These are phyloP conservation scores for Ptychoptera contaminata DNA, from an alignment of 2,888 invertebrate species.

Conservation along the genomic window DNA sequence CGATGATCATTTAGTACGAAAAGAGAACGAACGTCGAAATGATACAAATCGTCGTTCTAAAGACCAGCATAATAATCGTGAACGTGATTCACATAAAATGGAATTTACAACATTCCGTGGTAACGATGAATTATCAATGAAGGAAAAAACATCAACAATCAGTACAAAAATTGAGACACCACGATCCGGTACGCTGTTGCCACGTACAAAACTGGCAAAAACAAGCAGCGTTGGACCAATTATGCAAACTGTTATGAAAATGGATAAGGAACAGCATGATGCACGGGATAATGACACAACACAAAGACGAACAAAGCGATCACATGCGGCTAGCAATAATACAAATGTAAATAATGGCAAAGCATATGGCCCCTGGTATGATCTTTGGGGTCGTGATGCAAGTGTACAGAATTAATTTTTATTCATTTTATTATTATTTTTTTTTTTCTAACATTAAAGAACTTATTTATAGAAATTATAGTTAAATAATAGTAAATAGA, in stretches of 20 bases:
- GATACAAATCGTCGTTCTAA: conserved; percentile 17
- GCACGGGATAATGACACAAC: conserved; percentile 15
- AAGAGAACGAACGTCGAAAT: conserved; percentile 22
- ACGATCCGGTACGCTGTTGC: conserved; percentile 33
- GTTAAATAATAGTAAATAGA: conserved; percentile 1
- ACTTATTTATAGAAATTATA: conserved; percentile 10
- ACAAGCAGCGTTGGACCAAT: conserved; percentile 30
- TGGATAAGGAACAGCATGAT: conserved; percentile 23
- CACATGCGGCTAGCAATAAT: conserved; percentile 33
- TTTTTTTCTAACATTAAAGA: conserved; percentile 9
- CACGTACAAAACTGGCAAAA: conserved; percentile 53
- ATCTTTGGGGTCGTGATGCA: conserved; percentile 64
- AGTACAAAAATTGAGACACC: conserved; percentile 28
- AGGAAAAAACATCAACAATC: conserved; percentile 38
- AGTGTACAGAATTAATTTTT: conserved; percentile 36
- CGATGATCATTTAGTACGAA: conserved; percentile 47
- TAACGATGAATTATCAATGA: conserved; percentile 29
- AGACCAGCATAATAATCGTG: conserved; percentile 29
- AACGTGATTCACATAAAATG: conserved; percentile 36
- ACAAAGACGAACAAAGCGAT: conserved; percentile 12
- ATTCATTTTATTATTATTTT: conserved; percentile 2
- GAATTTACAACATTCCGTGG: conserved; percentile 28
- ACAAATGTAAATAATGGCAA: conserved; percentile 36
- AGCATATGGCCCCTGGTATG: conserved; percentile 78
- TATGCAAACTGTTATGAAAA: conserved; percentile 12